Evolutionary conservation across 2,888 invertebrate species (phyloP), one percentile per base, ranked within the genome.

Genomic region (Aspidapion aeneum): DNA sequence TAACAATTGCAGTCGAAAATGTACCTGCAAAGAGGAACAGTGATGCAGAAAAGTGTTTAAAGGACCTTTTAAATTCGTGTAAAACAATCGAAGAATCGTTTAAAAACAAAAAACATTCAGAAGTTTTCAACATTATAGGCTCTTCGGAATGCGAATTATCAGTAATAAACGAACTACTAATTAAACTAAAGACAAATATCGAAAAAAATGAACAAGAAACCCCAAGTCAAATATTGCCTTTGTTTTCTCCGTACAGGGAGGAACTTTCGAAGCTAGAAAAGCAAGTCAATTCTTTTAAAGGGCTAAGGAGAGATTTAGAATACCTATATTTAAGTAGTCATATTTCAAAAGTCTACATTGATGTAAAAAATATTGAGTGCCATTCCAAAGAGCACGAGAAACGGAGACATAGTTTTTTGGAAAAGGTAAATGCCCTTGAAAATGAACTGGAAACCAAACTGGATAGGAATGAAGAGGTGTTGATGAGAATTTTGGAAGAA

Each of bases 221-320:
- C 35, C 3, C n/a, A n/a, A n/a, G n/a, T n/a, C n/a, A 35, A 3
- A 35, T 35, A 7, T 35, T 12, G 5, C 35, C 35, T 7, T 12
- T 35, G 3, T 35, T 35, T 35, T 35, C 35, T 7, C 35, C 35
- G 5, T 35, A 35, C 12, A 5, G 56, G 7, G 56, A 56, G 7
- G 56, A 56, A 56, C 16, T 56, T 56, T 52, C 19, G 7, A 22
- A 63, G 7, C 51, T 68, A 2, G 65, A 66, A 58, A 55, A 62
- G 1, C 22, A 60, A 7, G 61, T 71, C 3, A 20, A 57, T 18
- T n/a, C n/a, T 16, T 71, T 68, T 49, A 69, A 56, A 54, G 69
- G 70, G 0, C 52, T 71, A 7, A 71, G 63, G 51, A 63, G 68
- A 18, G 71, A 71, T 63, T 50, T 56, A 3, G 63, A 65, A n/a